Evolutionary conservation across 1,140 invertebrate species (phyloP).

Genomic region (Dreissena rostriformis): DNA sequence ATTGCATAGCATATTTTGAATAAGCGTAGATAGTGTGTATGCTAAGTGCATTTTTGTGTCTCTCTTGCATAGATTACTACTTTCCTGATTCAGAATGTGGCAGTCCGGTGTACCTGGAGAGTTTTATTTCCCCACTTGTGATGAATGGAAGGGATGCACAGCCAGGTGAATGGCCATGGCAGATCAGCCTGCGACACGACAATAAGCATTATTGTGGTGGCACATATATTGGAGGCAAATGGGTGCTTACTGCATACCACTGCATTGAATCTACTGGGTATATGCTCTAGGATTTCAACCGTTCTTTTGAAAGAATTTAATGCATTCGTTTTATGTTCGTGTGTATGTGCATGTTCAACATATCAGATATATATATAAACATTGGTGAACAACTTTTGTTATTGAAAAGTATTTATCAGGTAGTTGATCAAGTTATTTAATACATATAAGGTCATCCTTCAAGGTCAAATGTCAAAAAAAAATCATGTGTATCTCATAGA

Average conservation of each 20-base stretch:
- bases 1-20: no score
- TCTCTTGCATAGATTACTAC: no score
- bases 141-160: not conserved
- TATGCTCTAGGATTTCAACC: no score
- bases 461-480: no score
- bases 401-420: not conserved
- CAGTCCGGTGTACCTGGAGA: constrained; percentile 3
- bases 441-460: no score
- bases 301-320: no score
- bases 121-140: not conserved
- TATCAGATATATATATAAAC: not conserved
- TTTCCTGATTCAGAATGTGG: constrained; percentile 11
- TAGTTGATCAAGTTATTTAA: no score
- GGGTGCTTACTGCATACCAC: constrained; percentile 26
- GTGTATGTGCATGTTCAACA: no score
- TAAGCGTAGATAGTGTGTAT: no score
- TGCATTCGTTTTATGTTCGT: no score
- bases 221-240: not conserved
- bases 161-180: constrained; percentile 24
- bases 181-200: not conserved
- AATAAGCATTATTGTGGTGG: not conserved
- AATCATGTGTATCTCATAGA: no score
- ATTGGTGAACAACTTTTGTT: not conserved
- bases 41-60: no score
- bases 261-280: constrained; percentile 18